Evolutionary conservation across 2,888 invertebrate genomes (phyloP).

Genomic region (Dione juno): DNA sequence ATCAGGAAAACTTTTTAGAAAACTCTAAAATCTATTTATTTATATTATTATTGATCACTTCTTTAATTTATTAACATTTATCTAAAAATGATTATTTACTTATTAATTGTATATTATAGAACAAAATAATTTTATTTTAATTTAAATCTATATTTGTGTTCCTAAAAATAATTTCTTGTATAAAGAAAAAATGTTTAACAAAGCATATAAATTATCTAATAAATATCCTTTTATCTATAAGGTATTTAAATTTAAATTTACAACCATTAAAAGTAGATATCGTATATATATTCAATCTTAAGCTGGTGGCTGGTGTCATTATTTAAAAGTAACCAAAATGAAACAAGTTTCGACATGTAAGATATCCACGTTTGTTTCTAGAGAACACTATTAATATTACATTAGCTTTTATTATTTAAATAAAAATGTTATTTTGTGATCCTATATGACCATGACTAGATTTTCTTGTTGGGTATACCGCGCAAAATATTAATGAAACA

Average conservation of each 20-base stretch:
- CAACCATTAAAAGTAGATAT: conserved; percentile 8
- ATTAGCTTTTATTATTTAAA: conserved; percentile 6
- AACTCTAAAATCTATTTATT: no score
- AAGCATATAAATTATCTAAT: background rate
- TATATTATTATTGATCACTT: no score
- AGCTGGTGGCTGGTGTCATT: conserved; percentile 8
- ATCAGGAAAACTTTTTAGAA: no score
- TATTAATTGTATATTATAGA: no score
- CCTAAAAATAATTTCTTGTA: background rate
- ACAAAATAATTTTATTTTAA: conserved; percentile 2
- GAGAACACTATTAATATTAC: conserved; percentile 13
- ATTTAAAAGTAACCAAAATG: conserved; percentile 24
- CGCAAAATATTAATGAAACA: no score
- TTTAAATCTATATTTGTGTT: background rate
- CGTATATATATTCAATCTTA: conserved; percentile 19
- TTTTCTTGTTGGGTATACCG: no score
- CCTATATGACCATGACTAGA: background rate
- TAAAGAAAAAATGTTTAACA: background rate
- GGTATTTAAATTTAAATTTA: conserved; percentile 16
- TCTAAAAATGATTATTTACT: background rate
- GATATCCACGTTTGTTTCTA: background rate
- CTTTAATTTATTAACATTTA: no score
- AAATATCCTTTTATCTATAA: background rate
- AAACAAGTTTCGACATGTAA: conserved; percentile 21
- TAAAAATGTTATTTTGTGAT: background rate